A percentile compares a stretch with the other conserved stretches of the same genome.
These are phyloP conservation scores for Hesperophylax magnus DNA, from an alignment of 1,140 invertebrate species.

Conservation along the genomic window DNA sequence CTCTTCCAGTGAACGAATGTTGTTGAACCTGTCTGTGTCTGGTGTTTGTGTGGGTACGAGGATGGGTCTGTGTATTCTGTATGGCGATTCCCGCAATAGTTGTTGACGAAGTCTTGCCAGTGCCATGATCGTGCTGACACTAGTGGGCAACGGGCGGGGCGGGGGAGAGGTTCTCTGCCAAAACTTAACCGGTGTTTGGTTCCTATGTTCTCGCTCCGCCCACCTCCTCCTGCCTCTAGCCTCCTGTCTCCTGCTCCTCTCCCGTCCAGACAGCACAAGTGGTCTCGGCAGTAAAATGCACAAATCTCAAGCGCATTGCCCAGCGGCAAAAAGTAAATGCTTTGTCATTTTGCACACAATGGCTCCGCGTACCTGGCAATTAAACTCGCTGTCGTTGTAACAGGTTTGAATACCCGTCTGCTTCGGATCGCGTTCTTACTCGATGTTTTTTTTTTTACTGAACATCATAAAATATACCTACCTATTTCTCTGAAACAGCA, in stretches of 20 bases:
- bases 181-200: slow-evolving; percentile 15
- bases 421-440: neutral
- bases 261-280: neutral
- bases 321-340: neutral
- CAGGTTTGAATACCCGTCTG: slow-evolving; percentile 8
- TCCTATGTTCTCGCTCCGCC: neutral
- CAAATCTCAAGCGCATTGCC: neutral
- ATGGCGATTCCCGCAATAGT: too few species aligned
- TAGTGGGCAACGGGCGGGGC: neutral
- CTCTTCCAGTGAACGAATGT: too few species aligned
- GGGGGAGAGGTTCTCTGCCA: neutral
- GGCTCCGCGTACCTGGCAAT: slow-evolving; percentile 13
- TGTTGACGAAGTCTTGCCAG: too few species aligned
- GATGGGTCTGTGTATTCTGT: too few species aligned
- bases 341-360: slow-evolving; percentile 26
- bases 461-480: too few species aligned
- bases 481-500: too few species aligned
- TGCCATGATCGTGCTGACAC: neutral
- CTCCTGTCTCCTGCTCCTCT: neutral
- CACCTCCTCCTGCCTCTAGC: neutral
- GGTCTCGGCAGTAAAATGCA: neutral
- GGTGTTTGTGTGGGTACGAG: too few species aligned
- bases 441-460: neutral
- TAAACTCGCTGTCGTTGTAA: slow-evolving; percentile 21
- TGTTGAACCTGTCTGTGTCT: too few species aligned